These are phyloP conservation scores for Tenebrosternarchus preto DNA, from an alignment of 2,113 vertebrate genomes.

Conservation along the genomic window DNA sequence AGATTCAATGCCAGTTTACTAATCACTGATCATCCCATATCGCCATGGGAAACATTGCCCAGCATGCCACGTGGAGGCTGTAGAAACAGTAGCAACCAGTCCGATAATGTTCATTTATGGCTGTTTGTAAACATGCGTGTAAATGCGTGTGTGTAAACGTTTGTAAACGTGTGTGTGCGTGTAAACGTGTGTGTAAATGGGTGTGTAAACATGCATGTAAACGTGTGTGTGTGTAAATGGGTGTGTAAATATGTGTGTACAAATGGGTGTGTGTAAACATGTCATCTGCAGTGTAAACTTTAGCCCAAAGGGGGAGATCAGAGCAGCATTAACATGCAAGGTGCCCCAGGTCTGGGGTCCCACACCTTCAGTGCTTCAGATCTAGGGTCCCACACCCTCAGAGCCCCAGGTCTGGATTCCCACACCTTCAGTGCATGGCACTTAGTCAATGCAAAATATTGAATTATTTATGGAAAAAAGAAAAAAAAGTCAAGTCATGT, in stretches of 20 bases:
- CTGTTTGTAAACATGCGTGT: background rate
- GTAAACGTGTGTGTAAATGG: conserved; percentile 12
- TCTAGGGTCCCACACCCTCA: too few species aligned
- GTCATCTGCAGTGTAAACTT: conserved; percentile 7
- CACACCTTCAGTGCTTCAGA: too few species aligned
- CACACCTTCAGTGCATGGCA: conserved; percentile 77
- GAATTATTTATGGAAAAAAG: conserved; percentile 78
- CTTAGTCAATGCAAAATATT: conserved; percentile 79
- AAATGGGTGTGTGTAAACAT: conserved; percentile 16
- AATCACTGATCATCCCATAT: background rate
- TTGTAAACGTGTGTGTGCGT: background rate
- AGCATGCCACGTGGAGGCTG: background rate
- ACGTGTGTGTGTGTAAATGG: too few species aligned
- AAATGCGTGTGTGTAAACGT: too few species aligned
- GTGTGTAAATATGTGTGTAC: background rate
- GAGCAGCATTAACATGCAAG: conserved; percentile 71
- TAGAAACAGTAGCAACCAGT: background rate
- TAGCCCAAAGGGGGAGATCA: conserved; percentile 38
- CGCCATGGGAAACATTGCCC: background rate
- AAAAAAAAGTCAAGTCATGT: conserved; percentile 77
- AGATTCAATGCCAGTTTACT: background rate
- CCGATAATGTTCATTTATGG: background rate
- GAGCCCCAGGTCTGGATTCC: conserved; percentile 65
- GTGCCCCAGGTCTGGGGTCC: conserved; percentile 67
- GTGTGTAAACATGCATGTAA: too few species aligned